Evolutionary conservation across 2,797 vertebrate species (phyloP), one percentile per base, ranked within the genome.

Genomic region (Peromyscus aztecus): DNA sequence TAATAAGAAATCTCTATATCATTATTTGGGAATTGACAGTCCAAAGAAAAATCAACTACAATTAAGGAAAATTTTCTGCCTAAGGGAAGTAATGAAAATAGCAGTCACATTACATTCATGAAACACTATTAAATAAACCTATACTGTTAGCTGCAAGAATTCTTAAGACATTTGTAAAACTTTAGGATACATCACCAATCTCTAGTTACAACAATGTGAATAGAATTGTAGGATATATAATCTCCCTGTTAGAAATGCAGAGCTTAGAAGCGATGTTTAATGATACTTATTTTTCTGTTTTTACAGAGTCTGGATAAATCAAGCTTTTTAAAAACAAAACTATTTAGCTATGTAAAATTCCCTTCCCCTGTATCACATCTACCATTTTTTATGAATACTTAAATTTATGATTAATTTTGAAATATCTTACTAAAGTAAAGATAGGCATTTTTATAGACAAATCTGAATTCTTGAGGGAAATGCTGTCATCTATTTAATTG

Each of bases 261-360:
- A 93, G 11, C 59, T 82, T 52, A 91, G 29, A 75, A 61, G 76
- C 59, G 0, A 78, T 73, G 14, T 40, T 92, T 84, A 77, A 43
- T 21, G n/a, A 4, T 55, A 23, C 90, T 59, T 83, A 91, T 40
- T 52, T 92, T 76, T 94, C 37, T 92, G 29, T 81, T 92, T 59
- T 69, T 90, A 52, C 34, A 90, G 89, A 87, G 37, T 19, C 46
- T 31, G 40, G 59, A 46, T 59, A 46, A 89, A 85, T 67, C 29
- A 82, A 67, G 52, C 13, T 52, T 52, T 14, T 52, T 14, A 52
- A 69, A 88, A 71, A 76, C 6, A 77, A 83, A 55, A 8, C 9
- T 77, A 55, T 23, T 67, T 75, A 0, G 17, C 6, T 12, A 57
- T 80, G 17, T 84, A 43, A 31, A 55, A 31, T 49, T 78, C 13